phyloP scores from a whole-genome alignment of 2,888 invertebrate genomes.

The Pyrrhosoma nymphula region DNA sequence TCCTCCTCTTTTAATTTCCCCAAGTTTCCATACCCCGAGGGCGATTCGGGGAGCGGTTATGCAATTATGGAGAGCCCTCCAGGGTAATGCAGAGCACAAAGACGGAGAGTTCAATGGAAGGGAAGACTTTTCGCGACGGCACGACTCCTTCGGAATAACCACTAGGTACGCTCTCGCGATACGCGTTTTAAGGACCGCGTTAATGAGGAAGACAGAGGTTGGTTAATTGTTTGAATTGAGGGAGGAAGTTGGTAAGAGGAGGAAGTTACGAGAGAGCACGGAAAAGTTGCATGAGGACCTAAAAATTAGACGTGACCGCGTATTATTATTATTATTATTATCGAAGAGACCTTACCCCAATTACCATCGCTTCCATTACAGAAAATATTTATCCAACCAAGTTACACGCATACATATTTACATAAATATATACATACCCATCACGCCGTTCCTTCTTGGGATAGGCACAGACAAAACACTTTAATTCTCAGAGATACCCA shows the following conservation, averaged over 20 bases:
- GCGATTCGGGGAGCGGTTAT: not conserved
- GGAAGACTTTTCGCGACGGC: not conserved
- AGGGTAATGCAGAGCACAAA: not conserved
- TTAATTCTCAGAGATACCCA: too few relatives aligned
- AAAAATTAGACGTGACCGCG: too few relatives aligned
- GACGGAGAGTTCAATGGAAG: not conserved
- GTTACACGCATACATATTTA: too few relatives aligned
- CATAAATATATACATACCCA: too few relatives aligned
- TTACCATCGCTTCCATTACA: too few relatives aligned
- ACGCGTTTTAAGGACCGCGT: not conserved
- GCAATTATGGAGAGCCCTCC: not conserved
- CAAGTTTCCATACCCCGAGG: not conserved
- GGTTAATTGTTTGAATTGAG: not conserved
- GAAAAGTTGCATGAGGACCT: too few relatives aligned
- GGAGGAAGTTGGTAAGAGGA: not conserved
- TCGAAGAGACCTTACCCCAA: too few relatives aligned
- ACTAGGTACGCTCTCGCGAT: not conserved
- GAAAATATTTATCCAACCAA: too few relatives aligned
- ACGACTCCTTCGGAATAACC: not conserved
- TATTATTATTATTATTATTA: too few relatives aligned
- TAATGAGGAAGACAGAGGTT: not conserved
- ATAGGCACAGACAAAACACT: too few relatives aligned
- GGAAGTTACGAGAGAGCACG: too few relatives aligned
- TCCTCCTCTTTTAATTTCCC: not conserved
- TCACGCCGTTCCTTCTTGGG: too few relatives aligned